These are phyloP conservation scores for Drosophila mauritiana DNA, from an alignment of 1,140 invertebrate genomes.

Conservation along the genomic window DNA sequence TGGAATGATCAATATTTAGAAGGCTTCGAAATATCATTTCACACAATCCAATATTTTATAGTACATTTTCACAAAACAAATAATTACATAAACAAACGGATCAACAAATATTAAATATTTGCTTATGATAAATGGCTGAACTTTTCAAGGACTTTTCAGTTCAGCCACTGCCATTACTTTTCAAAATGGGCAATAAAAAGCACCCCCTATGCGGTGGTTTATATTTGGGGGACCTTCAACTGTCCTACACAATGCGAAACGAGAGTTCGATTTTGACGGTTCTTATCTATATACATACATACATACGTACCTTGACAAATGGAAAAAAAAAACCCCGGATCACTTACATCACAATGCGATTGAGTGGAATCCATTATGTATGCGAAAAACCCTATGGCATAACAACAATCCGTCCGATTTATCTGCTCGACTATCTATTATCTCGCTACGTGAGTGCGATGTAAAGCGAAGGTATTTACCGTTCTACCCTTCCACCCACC, in stretches of 20 bases:
- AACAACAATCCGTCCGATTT: constrained; percentile 16
- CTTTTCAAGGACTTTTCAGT: background rate
- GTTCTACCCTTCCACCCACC: background rate
- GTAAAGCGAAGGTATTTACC: constrained; percentile 44
- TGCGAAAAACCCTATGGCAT: constrained; percentile 31
- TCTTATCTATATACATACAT: constrained; percentile 39
- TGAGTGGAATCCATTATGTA: constrained; percentile 36
- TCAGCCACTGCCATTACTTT: background rate
- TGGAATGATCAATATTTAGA: background rate
- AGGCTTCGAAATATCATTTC: too few relatives aligned
- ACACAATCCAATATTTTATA: too few relatives aligned
- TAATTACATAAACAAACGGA: background rate
- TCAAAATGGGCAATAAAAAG: background rate
- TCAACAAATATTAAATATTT: background rate
- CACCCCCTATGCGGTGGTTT: background rate
- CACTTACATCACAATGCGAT: constrained; percentile 53
- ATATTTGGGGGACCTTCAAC: constrained; percentile 40
- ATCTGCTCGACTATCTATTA: constrained; percentile 35
- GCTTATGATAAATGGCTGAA: background rate
- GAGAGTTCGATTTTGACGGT: constrained; percentile 36
- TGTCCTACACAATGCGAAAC: constrained; percentile 36
- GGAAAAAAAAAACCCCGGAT: constrained; percentile 21
- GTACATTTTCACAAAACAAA: background rate
- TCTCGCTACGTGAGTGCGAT: constrained; percentile 16
- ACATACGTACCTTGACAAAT: constrained; percentile 14